Conservation (phyloP, 2,113 vertebrate genomes). For the Epinephelus moara region DNA sequence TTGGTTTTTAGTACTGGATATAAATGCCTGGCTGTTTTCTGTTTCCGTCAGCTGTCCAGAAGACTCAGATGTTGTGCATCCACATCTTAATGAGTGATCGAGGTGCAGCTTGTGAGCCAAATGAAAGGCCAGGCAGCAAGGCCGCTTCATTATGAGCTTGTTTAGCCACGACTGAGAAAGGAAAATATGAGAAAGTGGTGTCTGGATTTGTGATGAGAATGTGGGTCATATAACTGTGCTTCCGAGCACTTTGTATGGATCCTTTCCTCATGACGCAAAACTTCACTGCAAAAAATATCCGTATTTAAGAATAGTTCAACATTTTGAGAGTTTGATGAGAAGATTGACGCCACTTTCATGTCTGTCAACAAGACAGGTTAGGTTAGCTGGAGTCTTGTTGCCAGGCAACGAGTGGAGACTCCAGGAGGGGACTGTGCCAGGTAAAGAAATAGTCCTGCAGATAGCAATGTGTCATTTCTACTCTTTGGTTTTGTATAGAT, state of each 20-base stretch:
- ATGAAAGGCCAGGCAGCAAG: constrained; percentile 9
- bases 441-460: no score
- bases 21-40: constrained; percentile 6
- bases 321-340: neutral
- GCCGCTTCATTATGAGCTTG: constrained; percentile 16
- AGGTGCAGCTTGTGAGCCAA: neutral
- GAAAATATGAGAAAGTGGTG: constrained; percentile 22
- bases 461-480: no score
- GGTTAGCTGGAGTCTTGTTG: no score
- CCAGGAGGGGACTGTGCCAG: no score
- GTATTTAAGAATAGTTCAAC: neutral
- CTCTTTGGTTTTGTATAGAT: no score
- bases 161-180: neutral
- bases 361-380: neutral
- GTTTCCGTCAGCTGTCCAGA: constrained; percentile 17
- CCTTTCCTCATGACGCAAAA: neutral
- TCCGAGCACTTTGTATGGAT: neutral
- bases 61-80: constrained; percentile 40
- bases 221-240: constrained; percentile 5
- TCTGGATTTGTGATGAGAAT: constrained; percentile 28
- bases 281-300: neutral
- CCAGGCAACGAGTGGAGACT: no score
- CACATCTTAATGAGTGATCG: constrained; percentile 15
- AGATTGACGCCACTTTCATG: neutral
- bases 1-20: constrained; percentile 3